Evolutionary conservation across 1,140 invertebrate genomes (phyloP), one percentile per base, ranked within the genome.

Genomic region (Arctopsyche grandis): DNA sequence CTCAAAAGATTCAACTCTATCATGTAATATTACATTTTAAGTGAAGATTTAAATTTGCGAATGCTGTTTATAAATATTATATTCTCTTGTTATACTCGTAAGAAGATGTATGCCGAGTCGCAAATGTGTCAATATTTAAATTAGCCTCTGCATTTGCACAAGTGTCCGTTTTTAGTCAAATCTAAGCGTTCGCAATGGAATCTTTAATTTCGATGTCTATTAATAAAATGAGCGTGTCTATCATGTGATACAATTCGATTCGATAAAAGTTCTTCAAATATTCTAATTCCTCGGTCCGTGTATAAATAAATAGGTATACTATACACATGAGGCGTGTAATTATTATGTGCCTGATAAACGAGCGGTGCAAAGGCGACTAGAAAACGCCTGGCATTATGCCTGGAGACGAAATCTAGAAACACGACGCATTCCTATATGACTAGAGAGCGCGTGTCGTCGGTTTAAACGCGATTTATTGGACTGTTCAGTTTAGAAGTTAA

Each of bases 281-380:
- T n/a, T n/a, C n/a, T n/a, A 38, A 38, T 7, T 1, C 29, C 1
- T 38, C 29, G 29, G 29, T 1, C 29, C 29, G 3, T 7, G 48
- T 52, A 52, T 52, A 10, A 5, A 52, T 16, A 52, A 5, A 52
- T 52, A 14, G 3, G 10, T 14, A 10, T 52, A 66, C 22, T 66
- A 29, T 66, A 66, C 24, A 66, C 63, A 66, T 66, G 63, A 66
- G 63, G 63, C 63, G 63, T 66, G 63, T 66, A 66, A 66, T 66
- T 66, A 66, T 66, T 12, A 24, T 66, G 14, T 29, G 71, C 19
- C 71, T 46, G 44, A 74, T 56, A 74, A 74, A 74, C 21, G 71
- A 74, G 48, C 46, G 48, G 1, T 56, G 71, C 38, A 74, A 56
- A 48, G 44, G 10, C 43, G 48, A 56, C 48, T 19, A 38, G 46